phyloP scores from a whole-genome alignment of 2,113 vertebrate species.

The Marcusenius ussheri region DNA sequence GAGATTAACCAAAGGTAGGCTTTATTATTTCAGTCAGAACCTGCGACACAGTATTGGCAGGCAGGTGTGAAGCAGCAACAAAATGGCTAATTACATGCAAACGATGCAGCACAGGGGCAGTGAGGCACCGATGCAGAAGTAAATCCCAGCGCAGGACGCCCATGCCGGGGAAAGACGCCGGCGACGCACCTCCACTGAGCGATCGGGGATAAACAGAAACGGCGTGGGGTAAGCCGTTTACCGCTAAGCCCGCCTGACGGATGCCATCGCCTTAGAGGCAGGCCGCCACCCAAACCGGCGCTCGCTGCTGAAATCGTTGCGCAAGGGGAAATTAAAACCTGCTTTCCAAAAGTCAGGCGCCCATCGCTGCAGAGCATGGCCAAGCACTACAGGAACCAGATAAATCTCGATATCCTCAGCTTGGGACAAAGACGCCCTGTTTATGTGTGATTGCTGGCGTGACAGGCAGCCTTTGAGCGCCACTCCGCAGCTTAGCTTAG shows the following conservation, averaged over 20 bases:
- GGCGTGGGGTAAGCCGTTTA: constrained; percentile 65
- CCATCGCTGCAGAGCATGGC: neutral
- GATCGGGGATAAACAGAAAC: constrained; percentile 53
- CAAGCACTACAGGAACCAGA: neutral
- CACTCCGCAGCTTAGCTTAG: constrained; percentile 43
- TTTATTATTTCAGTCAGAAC: neutral
- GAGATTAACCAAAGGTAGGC: neutral
- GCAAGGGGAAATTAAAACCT: constrained; percentile 43
- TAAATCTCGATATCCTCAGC: constrained; percentile 9
- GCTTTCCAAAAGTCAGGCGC: constrained; percentile 32
- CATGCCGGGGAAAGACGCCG: constrained; percentile 47
- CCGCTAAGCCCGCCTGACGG: constrained; percentile 53
- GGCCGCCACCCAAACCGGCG: constrained; percentile 40
- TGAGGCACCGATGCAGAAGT: neutral
- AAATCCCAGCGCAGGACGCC: neutral
- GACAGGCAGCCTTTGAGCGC: constrained; percentile 31
- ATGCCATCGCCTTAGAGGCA: constrained; percentile 51
- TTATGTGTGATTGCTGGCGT: constrained; percentile 16
- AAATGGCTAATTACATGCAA: neutral
- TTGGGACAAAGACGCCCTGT: neutral
- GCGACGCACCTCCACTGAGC: constrained; percentile 53
- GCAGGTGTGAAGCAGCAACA: neutral
- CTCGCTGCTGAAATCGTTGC: constrained; percentile 53
- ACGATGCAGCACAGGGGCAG: neutral
- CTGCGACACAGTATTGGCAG: neutral